phyloP scores from a whole-genome alignment of 2,797 vertebrate genomes.

The Tragelaphus eurycerus region DNA sequence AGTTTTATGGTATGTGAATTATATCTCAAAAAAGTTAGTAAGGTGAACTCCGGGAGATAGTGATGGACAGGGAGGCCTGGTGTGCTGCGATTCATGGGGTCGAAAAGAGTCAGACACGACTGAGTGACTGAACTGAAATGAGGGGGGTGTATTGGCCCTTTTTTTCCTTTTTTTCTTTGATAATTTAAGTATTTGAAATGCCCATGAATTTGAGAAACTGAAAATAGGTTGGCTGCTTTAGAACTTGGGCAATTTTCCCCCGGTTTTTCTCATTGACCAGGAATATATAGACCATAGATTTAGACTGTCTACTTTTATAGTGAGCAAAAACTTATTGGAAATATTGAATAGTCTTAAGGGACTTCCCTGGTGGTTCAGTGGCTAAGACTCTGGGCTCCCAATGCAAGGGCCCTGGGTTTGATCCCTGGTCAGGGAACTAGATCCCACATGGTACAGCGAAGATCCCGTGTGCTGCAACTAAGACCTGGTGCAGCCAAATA shows the following conservation, averaged over 20 bases:
- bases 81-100: too few species aligned
- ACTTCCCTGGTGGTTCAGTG: not conserved
- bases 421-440: not conserved
- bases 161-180: not conserved
- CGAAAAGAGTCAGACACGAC: too few species aligned
- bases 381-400: not conserved
- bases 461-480: not conserved
- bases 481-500: not conserved
- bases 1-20: not conserved
- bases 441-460: not conserved
- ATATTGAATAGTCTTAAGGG: slow-evolving; percentile 11
- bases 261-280: not conserved
- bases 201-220: slow-evolving; percentile 1
- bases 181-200: slow-evolving; percentile 25
- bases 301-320: not conserved
- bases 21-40: slow-evolving; percentile 15
- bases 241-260: not conserved
- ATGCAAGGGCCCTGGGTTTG: not conserved
- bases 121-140: too few species aligned
- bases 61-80: too few species aligned
- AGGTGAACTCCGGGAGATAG: too few species aligned
- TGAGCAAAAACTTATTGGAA: not conserved
- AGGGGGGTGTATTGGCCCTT: not conserved
- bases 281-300: not conserved
- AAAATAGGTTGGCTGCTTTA: slow-evolving; percentile 22